phyloP scores from a whole-genome alignment of 35 echinoderm and acorn worm genomes.

The Diadema setosum region DNA sequence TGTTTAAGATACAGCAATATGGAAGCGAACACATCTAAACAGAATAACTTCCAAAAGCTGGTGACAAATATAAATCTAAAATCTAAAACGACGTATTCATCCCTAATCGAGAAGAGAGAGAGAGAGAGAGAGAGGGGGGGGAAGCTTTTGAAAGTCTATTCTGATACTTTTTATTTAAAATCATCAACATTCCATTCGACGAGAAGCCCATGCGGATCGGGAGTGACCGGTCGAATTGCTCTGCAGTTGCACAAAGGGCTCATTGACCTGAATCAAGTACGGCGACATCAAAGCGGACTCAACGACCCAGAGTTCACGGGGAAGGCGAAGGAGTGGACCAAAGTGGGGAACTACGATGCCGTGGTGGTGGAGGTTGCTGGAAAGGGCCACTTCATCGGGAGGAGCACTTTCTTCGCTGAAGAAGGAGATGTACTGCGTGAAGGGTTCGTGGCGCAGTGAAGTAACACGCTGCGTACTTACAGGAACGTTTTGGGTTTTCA shows the following conservation, averaged over 20 bases:
- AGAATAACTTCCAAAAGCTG: too few species aligned
- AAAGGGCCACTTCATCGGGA: slow-evolving; percentile 66
- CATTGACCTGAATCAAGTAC: slow-evolving; percentile 49
- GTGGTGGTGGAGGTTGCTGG: slow-evolving; percentile 92
- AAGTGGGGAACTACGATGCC: slow-evolving; percentile 60
- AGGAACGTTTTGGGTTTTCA: too few species aligned
- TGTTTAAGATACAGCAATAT: too few species aligned
- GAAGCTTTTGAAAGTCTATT: too few species aligned
- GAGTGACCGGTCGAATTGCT: slow-evolving; percentile 76
- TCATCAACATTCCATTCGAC: too few species aligned
- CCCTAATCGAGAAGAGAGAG: too few species aligned
- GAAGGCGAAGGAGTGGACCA: slow-evolving; percentile 36
- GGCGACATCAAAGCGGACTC: slow-evolving; percentile 59
- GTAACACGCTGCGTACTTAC: too few species aligned
- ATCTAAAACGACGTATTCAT: too few species aligned
- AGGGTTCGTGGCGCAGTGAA: slow-evolving; percentile 53
- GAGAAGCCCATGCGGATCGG: slow-evolving; percentile 85
- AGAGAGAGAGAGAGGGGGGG: too few species aligned
- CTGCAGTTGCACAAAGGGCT: slow-evolving; percentile 75
- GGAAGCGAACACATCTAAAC: too few species aligned
- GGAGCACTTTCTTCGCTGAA: slow-evolving; percentile 58
- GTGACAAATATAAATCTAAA: too few species aligned
- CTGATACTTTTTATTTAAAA: too few species aligned
- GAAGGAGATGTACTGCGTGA: slow-evolving; percentile 55
- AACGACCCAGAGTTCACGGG: slow-evolving; percentile 63